Evolutionary conservation across 2,888 invertebrate species (phyloP), one percentile per base, ranked within the genome.

Genomic region (Ernsta delagoae): DNA sequence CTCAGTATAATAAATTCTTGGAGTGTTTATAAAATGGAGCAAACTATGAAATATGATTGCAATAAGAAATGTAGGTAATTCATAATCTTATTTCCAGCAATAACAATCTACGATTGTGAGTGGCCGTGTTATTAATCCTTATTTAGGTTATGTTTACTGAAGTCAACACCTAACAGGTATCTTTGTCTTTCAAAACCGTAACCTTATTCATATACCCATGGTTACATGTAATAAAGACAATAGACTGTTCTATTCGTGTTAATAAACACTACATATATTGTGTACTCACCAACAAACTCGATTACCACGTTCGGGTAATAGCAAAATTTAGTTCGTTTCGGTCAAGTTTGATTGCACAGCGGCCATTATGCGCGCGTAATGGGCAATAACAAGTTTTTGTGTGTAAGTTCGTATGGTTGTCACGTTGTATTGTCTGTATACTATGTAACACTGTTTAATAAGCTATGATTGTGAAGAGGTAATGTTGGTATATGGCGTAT

Each of bases 251-350:
- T 41, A 39, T 62, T 50, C 34, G 24, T 53, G 54, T 41, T 41
- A 41, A 12, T 45, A 53, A 39, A 53, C 39, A 41, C 34, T 41
- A 39, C n/a, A n/a, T n/a, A n/a, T n/a, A 45, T n/a, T 8, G 8
- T 45, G 16, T 36, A 39, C 12, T 57, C 16, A 65, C 48, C 65
- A 65, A 57, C 57, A 57, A 65, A 57, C 36, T 57, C 57, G 48
- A 48, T 65, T 61, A 59, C 48, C 31, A 43, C 48, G 60, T 36
- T 41, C 50, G 56, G 56, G 48, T 61, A 62, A 62, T 68, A 62
- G 61, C 66, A 50, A 62, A 62, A 62, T 68, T 68, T 41, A 56
- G 57, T 62, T 68, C 54, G 48, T 68, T 68, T 61, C 12, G 56
- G 61, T 48, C 45, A 57, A 62, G 61, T 68, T 68, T 68, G 56